Evolutionary conservation across 2,888 invertebrate genomes (phyloP), one percentile per base, ranked within the genome.

Genomic region (Amphipoea lucens): DNA sequence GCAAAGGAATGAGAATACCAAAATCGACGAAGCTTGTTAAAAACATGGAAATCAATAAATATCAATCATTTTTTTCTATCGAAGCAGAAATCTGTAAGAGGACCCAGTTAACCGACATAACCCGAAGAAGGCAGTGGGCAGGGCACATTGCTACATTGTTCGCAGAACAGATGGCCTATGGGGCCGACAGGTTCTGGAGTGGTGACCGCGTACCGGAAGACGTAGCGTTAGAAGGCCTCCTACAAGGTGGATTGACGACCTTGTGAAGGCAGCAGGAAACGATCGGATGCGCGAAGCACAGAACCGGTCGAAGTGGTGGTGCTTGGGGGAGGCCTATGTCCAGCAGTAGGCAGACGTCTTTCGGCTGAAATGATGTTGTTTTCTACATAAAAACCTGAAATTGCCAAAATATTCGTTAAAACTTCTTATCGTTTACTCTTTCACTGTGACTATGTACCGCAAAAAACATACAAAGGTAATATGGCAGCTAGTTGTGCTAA

Each of bases 401-500:
- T 70, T 5, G 0, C 36, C 3, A 36, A 45, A n/a, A 57, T 54
- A 4, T 79, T 45, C 20, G 3, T 14, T 54, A 40, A n/a, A 57
- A 66, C 36, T n/a, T 79, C 2, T 45, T n/a, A 45, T 40, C 1
- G 0, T 78, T 65, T n/a, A 63, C 14, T 36, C 12, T 45, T 48
- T 23, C 0, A n/a, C 42, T 48, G 23, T 29, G 20, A 9, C 72
- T 45, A 17, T 20, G 6, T 45, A 57, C 29, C n/a, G 3, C 11
- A 62, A 82, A 84, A 70, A 80, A 68, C 48, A 20, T 48, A 36
- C n/a, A 67, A 2, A 36, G 23, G 23, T 36, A 40, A 40, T 40
- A 40, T 5, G 11, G 29, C 40, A 51, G 20, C 57, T 72, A 72
- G 36, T 79, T 4, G 54, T 54, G 80, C 29, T 71, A 67, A 85